Evolutionary conservation across 2,888 invertebrate species (phyloP), one percentile per base, ranked within the genome.

Genomic region (Volucella inanis): DNA sequence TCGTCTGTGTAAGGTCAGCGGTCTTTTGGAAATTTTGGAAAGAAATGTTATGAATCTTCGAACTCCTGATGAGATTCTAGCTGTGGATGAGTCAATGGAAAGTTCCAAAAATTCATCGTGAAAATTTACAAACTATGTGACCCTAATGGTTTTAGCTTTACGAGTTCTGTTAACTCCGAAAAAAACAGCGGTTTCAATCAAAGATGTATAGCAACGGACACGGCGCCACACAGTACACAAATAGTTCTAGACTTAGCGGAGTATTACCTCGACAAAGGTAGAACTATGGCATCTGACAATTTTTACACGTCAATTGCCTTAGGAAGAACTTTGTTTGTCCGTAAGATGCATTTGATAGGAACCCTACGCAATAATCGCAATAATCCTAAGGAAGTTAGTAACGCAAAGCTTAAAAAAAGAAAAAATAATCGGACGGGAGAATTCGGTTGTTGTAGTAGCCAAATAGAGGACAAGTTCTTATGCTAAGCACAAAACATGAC

Each of bases 1-100:
- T 50, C 50, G 50, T 50, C 50, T 50, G 12, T 1, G 50, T 50
- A n/a, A 50, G 14, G 14, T 50, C 12, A 50, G 50, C 50, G 50
- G 50, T 50, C 12, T 50, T 50, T 14, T 50, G n/a, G n/a, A n/a
- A n/a, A n/a, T n/a, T n/a, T n/a, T n/a, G n/a, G n/a, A n/a, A n/a
- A n/a, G n/a, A n/a, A 50, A 50, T 14, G 4, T 50, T 50, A n/a
- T 10, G 14, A 3, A 50, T 50, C 11, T 14, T 50, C 50, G 43
- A 43, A 43, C 12, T 11, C 43, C 43, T 43, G 43, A 2, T 43
- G 43, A 43, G 2, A 12, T 43, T 6, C 12, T 50, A 50, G 2
- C 14, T 3, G 14, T 50, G 50, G 50, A 50, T 10, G 50, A 50
- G 6, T 50, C 18, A 8, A 50, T 50, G 43, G 43, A 11, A 43